phyloP scores from a whole-genome alignment of 1,140 invertebrate genomes.

The Andrena cerasifolii region DNA sequence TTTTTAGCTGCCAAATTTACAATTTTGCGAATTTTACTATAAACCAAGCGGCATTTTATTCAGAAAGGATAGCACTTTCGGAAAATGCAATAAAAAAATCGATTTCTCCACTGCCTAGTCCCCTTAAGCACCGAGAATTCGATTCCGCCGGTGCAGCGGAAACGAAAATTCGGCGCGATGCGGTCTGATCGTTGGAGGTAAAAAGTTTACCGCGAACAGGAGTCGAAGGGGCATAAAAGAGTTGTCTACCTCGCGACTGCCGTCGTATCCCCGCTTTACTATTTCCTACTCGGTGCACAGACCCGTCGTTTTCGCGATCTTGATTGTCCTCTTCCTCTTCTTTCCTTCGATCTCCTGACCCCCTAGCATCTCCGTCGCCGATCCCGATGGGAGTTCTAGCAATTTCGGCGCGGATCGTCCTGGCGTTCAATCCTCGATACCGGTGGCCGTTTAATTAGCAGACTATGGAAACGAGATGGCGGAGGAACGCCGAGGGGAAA shows the following conservation, averaged over 20 bases:
- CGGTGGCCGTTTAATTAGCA: slow-evolving; percentile 50
- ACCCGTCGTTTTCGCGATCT: slow-evolving; percentile 52
- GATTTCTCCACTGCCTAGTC: too few species aligned
- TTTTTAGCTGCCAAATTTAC: too few species aligned
- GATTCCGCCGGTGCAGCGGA: not conserved
- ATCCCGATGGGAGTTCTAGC: slow-evolving; percentile 27
- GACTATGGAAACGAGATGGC: slow-evolving; percentile 25
- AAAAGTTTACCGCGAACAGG: slow-evolving; percentile 60
- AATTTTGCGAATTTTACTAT: too few species aligned
- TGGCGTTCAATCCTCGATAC: slow-evolving; percentile 6
- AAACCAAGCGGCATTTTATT: too few species aligned
- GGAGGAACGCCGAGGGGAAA: not conserved
- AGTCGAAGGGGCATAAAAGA: slow-evolving; percentile 67
- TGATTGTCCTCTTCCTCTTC: slow-evolving; percentile 16
- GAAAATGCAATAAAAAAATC: too few species aligned
- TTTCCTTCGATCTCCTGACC: slow-evolving; percentile 1
- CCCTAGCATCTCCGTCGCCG: not conserved
- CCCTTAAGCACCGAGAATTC: too few species aligned
- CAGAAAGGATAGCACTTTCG: too few species aligned
- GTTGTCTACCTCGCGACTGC: slow-evolving; percentile 66
- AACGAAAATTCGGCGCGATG: slow-evolving; percentile 18
- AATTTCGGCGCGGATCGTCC: slow-evolving; percentile 38
- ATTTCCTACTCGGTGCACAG: slow-evolving; percentile 63
- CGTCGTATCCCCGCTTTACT: slow-evolving; percentile 59
- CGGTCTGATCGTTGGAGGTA: slow-evolving; percentile 53